These are phyloP conservation scores for Steatocranus sp. DNA, from an alignment of 2,797 vertebrate genomes.

Conservation along the genomic window DNA sequence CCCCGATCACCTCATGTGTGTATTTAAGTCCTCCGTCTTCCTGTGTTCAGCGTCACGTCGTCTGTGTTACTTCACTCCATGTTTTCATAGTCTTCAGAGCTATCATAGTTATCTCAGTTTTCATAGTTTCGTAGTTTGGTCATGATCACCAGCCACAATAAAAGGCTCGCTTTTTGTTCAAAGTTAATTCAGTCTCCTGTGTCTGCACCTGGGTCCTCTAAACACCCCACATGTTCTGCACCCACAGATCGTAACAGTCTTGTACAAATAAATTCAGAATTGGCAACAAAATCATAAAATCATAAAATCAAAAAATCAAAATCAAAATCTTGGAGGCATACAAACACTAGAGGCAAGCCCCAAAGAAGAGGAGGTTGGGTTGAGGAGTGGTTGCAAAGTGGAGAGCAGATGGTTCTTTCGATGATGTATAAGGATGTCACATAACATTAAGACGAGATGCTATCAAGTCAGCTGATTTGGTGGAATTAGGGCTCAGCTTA, in stretches of 20 bases:
- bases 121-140: neutral
- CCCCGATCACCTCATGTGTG: too few species aligned
- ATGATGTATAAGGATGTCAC: neutral
- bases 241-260: neutral
- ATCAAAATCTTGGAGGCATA: fast-evolving
- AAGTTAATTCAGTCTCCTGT: neutral
- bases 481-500: too few species aligned
- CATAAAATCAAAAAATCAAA: neutral
- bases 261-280: neutral
- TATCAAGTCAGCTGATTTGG: neutral
- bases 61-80: neutral
- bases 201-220: neutral
- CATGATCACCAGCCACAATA: neutral
- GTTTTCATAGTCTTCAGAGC: neutral
- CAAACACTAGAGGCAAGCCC: neutral
- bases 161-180: neutral
- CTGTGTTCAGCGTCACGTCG: neutral
- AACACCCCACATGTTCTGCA: neutral
- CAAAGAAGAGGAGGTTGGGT: neutral
- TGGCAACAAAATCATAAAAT: neutral
- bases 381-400: neutral
- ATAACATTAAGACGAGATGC: neutral
- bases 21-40: neutral
- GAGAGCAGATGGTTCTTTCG: neutral
- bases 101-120: neutral